Percentiles rank a stretch among this genome's conserved stretches.
phyloP scores from a whole-genome alignment of 2,113 vertebrate genomes.

The Lipotes vexillifer region DNA sequence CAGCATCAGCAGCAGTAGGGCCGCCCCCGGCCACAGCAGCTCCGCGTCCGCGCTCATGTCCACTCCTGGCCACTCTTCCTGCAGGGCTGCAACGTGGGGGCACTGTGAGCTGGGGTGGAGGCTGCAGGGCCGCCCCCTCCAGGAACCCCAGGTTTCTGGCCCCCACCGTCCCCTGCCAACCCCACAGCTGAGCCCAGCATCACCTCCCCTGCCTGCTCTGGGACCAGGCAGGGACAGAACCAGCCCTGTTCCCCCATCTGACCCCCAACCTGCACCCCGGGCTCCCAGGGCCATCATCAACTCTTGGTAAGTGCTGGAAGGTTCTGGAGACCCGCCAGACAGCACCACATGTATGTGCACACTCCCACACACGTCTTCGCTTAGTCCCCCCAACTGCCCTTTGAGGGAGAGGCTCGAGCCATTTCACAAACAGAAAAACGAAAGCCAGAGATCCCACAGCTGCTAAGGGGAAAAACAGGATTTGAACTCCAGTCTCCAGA shows the following conservation, averaged over 20 bases:
- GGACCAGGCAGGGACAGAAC: background rate
- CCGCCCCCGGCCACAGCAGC: conserved; percentile 64
- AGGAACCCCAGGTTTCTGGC: background rate
- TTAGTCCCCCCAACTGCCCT: background rate
- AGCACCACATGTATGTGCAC: accelerated
- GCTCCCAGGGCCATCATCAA: background rate
- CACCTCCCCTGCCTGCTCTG: background rate
- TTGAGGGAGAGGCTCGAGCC: background rate
- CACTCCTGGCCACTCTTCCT: accelerated
- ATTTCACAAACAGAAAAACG: background rate
- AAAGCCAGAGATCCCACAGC: background rate
- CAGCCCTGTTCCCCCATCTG: background rate
- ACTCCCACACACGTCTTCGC: background rate
- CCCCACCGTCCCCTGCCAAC: background rate
- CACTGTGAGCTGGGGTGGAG: background rate
- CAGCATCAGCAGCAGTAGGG: conserved; percentile 60
- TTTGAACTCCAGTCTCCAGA: background rate
- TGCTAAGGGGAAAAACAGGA: background rate
- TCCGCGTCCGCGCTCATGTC: conserved; percentile 68
- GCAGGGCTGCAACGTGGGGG: accelerated
- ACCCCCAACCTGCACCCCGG: accelerated
- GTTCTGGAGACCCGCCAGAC: background rate
- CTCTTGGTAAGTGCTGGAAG: background rate
- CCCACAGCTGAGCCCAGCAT: background rate
- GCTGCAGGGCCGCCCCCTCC: too few species aligned